Base-by-base conservation (phyloP, 2,888 invertebrate species). In the Gisinianus flammeolus region DNA sequence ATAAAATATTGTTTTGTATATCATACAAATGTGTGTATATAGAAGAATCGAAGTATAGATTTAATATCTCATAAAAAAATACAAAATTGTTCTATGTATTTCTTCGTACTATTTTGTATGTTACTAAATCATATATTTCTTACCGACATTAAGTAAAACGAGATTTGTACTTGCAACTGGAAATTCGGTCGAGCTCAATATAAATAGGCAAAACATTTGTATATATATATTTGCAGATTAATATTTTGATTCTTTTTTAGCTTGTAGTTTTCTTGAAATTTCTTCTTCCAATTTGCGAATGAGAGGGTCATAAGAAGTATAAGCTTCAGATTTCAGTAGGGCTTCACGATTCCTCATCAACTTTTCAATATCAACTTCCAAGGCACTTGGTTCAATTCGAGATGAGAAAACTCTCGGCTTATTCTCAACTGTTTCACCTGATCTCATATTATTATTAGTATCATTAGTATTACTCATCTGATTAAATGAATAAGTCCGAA, bases 281-380 rank as follows among this genome's bases (percentile, higher is more conserved):
- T 76, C 56, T 1, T 22, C 31, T 58, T 76, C 76, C 8, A 76
- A 22, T 8, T 35, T 54, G 5, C 52, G 56, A 28, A 76, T 70
- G 19, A 67, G 31, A 4, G 19, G 12, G 28, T 58, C 58, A 26
- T 76, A 31, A 10, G 58, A 52, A 24, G 69, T 69, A 31, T 76
- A 76, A 6, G 69, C 69, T 19, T 58, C 31, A 12, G 76, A 31
- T 33, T 67, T 64, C 24, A 76, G 24, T 19, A 76, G 69, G 10
- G n/a, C 30, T 24, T 69, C 70, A 0, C 76, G 56, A 19, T 19
- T 54, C 16, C 6, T 30, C n/a, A 56, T 70, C 12, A 70, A 52
- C 8, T 31, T 24, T 52, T 58, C 69, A 28, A 68, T 76, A 68
- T 76, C 76, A 19, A 22, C 28, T 28, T 76, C 69, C 12, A 70